Evolutionary conservation across 2,113 vertebrate species (phyloP).

Genomic region (Corythornis madagascariensis): DNA sequence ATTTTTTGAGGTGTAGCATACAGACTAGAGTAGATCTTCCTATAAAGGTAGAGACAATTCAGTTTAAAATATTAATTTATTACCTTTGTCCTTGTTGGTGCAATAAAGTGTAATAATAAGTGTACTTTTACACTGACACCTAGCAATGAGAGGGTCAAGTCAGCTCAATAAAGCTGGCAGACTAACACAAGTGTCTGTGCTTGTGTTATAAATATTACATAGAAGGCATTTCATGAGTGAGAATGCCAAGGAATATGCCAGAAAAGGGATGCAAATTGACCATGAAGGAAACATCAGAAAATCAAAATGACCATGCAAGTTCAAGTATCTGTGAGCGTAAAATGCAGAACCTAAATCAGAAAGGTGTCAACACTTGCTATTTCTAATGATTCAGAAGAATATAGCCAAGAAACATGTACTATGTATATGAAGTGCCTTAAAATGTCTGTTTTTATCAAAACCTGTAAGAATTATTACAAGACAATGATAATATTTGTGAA

Average conservation of each 20-base stretch:
- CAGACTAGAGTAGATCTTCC: neutral
- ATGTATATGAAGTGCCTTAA: neutral
- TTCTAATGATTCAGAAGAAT: neutral
- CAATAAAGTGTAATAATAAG: conserved; percentile 27
- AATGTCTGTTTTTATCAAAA: neutral
- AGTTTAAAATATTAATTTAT: conserved; percentile 46
- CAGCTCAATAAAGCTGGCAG: conserved; percentile 35
- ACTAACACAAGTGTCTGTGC: neutral
- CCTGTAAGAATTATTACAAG: neutral
- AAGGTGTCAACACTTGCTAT: neutral
- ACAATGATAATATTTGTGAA: neutral
- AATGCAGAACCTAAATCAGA: neutral
- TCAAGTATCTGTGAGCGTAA: neutral
- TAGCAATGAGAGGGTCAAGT: conserved; percentile 38
- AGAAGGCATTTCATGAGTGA: neutral
- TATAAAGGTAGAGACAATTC: neutral
- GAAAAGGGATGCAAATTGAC: conserved; percentile 28
- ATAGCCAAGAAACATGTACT: neutral
- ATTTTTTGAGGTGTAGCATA: neutral
- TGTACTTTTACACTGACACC: conserved; percentile 34
- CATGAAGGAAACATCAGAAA: neutral
- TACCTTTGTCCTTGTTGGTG: conserved; percentile 9
- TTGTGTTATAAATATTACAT: conserved; percentile 45
- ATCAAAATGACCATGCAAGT: neutral
- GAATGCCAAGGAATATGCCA: conserved; percentile 1